Conservation (phyloP, 1,140 invertebrate genomes). For the Pentalonia nigronervosa region DNA sequence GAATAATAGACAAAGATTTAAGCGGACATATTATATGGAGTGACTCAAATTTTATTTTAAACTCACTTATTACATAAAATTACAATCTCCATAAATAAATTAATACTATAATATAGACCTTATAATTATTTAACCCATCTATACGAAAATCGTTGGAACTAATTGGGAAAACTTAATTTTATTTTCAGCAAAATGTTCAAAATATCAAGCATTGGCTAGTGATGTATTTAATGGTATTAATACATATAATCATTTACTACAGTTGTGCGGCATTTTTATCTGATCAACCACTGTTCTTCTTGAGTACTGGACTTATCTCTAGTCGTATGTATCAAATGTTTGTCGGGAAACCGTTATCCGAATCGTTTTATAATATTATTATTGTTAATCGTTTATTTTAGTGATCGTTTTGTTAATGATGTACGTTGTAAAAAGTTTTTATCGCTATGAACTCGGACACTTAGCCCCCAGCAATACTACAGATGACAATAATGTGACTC, state of each 20-base stretch:
- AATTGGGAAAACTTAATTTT: neutral
- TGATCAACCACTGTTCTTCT: neutral
- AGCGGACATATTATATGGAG: neutral
- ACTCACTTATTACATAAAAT: neutral
- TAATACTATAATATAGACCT: neutral
- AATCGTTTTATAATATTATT: neutral
- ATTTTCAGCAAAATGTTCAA: conserved; percentile 5
- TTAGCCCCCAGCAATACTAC: neutral
- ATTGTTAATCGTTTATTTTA: neutral
- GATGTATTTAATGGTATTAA: neutral
- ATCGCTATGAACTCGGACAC: neutral
- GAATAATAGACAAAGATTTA: neutral
- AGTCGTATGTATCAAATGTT: neutral
- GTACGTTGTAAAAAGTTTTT: neutral
- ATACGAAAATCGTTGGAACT: too few species aligned
- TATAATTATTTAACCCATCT: neutral
- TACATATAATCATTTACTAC: neutral
- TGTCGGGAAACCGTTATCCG: neutral
- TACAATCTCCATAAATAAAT: neutral
- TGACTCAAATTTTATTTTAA: neutral
- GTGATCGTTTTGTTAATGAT: neutral
- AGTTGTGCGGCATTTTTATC: neutral
- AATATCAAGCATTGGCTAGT: neutral
- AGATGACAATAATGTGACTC: neutral
- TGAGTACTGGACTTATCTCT: neutral